Percentiles rank a stretch among this genome's conserved stretches.
Conservation (phyloP, 2,888 invertebrate genomes). For the Rhopalosiphum nymphaeae region DNA sequence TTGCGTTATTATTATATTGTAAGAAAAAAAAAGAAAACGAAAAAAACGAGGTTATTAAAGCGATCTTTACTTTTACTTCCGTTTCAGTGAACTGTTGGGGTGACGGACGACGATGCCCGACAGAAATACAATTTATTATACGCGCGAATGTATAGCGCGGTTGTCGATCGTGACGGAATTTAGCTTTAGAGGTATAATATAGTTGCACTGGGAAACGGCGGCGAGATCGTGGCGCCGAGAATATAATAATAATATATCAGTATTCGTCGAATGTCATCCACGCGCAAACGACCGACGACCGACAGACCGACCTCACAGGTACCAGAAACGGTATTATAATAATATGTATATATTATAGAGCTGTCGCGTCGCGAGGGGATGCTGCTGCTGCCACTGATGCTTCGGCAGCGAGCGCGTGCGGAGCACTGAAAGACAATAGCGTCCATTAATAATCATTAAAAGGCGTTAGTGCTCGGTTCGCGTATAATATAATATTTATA, state of each 20-base stretch:
- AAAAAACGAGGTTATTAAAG: neutral
- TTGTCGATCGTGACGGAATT: constrained; percentile 17
- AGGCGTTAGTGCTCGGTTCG: constrained; percentile 30
- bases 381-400: neutral
- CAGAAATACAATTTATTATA: neutral
- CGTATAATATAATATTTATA: constrained; percentile 53
- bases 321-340: neutral
- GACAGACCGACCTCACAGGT: neutral
- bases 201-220: neutral
- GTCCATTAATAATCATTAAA: constrained; percentile 64
- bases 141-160: neutral
- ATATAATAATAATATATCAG: constrained; percentile 46
- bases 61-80: constrained; percentile 1
- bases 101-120: neutral
- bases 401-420: neutral
- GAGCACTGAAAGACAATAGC: constrained; percentile 53
- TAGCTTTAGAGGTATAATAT: neutral
- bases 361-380: neutral
- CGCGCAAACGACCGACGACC: neutral
- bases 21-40: too few relatives aligned
- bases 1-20: neutral
- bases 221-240: neutral
- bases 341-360: neutral
- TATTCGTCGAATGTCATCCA: constrained; percentile 45
- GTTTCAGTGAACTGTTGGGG: neutral